A percentile compares a stretch with the other conserved stretches of the same genome.
phyloP scores from a whole-genome alignment of 1,140 invertebrate species.

The Ridgeia piscesae region DNA sequence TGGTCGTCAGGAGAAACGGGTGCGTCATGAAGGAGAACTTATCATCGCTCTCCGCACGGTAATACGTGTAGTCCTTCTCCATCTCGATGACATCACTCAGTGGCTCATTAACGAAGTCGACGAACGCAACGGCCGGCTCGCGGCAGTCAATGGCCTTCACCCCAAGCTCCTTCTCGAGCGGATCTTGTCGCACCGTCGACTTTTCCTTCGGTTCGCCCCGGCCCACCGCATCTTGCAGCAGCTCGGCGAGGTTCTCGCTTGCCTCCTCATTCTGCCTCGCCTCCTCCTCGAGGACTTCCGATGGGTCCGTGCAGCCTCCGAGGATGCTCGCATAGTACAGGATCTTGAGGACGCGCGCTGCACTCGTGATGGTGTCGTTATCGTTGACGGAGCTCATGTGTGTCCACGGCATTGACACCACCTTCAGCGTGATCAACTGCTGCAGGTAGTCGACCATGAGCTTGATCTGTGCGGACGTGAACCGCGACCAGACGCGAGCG shows the following conservation, averaged over 20 bases:
- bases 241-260: constrained; percentile 46
- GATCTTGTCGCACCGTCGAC: constrained; percentile 53
- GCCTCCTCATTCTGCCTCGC: constrained; percentile 42
- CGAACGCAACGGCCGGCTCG: constrained; percentile 78
- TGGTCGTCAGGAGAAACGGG: constrained; percentile 87
- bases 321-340: constrained; percentile 87
- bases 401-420: constrained; percentile 72
- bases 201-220: constrained; percentile 46
- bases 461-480: constrained; percentile 70
- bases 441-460: constrained; percentile 79
- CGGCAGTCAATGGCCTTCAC: constrained; percentile 79
- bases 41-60: constrained; percentile 62
- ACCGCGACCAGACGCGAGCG: constrained; percentile 75
- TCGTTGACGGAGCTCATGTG: constrained; percentile 79
- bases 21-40: constrained; percentile 92
- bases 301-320: constrained; percentile 75
- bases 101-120: constrained; percentile 91
- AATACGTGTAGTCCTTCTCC: constrained; percentile 89
- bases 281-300: constrained; percentile 56
- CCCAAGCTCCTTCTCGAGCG: constrained; percentile 64
- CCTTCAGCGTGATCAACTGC: constrained; percentile 78
- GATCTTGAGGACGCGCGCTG: constrained; percentile 67
- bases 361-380: constrained; percentile 69
- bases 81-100: constrained; percentile 89
- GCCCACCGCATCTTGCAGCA: constrained; percentile 49